These are phyloP conservation scores for Drosophila rellima DNA, from an alignment of 2,888 invertebrate species.

Conservation along the genomic window DNA sequence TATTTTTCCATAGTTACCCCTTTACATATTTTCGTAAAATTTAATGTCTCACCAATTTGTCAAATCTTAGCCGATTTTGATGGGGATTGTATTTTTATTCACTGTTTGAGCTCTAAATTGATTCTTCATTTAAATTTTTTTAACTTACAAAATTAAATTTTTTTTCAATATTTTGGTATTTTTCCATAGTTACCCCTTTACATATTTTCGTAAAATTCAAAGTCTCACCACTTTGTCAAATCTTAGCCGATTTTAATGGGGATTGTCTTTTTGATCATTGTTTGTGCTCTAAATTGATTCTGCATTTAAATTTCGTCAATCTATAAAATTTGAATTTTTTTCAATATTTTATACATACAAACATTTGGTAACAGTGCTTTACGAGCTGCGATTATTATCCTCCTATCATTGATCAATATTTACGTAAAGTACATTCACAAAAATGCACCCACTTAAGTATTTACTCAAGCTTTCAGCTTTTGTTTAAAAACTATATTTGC, in stretches of 20 bases:
- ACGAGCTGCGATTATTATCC: constrained; percentile 2
- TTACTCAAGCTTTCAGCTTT: constrained; percentile 9
- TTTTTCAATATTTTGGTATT: no score
- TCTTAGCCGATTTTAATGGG: background rate
- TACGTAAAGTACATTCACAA: constrained; percentile 27
- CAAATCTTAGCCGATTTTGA: background rate
- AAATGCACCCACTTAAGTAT: constrained; percentile 17
- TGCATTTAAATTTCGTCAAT: background rate
- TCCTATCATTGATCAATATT: constrained; percentile 27
- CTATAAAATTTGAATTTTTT: background rate
- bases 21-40: no score
- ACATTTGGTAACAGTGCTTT: constrained; percentile 1
- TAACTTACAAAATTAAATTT: background rate
- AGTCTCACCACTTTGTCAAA: background rate
- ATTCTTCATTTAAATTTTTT: background rate
- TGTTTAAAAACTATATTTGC: constrained; percentile 21
- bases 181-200: no score
- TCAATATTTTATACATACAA: no score
- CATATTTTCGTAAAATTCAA: no score
- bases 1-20: no score
- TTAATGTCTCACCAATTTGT: no score
- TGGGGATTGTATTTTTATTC: rapidly evolving
- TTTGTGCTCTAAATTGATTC: background rate
- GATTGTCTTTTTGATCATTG: background rate
- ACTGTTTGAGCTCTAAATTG: background rate